Conservation (phyloP, 1,140 invertebrate genomes). For the Dendroctonus ponderosae region DNA sequence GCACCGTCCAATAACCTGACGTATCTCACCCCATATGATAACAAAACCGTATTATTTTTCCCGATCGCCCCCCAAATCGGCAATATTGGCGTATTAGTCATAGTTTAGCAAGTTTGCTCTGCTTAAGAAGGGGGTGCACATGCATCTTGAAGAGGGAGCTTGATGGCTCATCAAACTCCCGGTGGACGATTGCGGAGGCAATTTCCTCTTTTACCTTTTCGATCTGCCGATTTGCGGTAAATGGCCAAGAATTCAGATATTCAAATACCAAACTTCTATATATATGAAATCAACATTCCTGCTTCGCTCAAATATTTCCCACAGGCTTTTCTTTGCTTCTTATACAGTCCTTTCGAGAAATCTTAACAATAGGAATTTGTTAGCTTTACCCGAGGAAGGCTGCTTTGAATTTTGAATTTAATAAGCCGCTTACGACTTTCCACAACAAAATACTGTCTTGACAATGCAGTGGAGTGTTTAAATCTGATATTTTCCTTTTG, state of each 20-base stretch:
- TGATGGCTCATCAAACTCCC: conserved; percentile 12
- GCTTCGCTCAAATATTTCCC: too few relatives aligned
- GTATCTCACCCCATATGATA: conserved; percentile 17
- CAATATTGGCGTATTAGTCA: conserved; percentile 31
- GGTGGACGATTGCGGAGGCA: background rate
- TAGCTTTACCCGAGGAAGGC: background rate
- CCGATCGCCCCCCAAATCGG: conserved; percentile 24
- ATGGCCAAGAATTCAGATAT: too few relatives aligned
- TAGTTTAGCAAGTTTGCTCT: conserved; percentile 28
- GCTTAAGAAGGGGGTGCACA: conserved; percentile 10
- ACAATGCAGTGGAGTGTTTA: too few relatives aligned
- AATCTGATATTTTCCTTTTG: too few relatives aligned
- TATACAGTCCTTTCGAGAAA: background rate
- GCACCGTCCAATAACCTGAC: conserved; percentile 2
- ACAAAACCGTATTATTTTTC: conserved; percentile 25
- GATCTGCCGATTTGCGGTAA: too few relatives aligned
- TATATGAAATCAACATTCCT: too few relatives aligned
- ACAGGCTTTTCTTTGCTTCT: too few relatives aligned
- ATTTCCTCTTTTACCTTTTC: background rate
- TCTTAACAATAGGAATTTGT: background rate
- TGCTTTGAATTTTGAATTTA: conserved; percentile 9
- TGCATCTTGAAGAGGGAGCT: conserved; percentile 1
- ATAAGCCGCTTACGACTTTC: conserved; percentile 9
- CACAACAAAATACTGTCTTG: background rate
- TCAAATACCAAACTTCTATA: too few relatives aligned